Evolutionary conservation across 2,797 vertebrate species (phyloP).

Genomic region (Psittacula echo): DNA sequence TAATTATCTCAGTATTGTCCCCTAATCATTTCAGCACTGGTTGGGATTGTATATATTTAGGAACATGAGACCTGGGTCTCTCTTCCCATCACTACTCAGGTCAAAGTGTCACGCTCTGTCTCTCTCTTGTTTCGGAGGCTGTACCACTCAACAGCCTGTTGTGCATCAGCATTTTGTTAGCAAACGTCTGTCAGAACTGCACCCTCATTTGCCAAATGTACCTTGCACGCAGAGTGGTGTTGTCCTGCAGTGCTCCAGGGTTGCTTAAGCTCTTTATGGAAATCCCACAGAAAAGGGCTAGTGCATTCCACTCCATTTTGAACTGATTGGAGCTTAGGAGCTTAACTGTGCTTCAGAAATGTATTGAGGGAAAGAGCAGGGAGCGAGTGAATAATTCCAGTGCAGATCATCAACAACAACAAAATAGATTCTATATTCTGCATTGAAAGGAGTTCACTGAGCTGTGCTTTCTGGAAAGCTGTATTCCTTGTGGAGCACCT

Average conservation of each 20-base stretch:
- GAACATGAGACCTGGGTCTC: neutral
- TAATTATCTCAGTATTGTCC: neutral
- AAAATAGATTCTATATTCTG: neutral
- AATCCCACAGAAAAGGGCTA: neutral
- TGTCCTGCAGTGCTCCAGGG: neutral
- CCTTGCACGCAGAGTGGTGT: neutral
- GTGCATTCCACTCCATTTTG: neutral
- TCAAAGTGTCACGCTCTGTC: neutral
- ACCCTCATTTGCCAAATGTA: neutral
- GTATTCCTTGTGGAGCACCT: neutral
- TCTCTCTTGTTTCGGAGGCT: neutral
- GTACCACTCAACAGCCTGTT: neutral
- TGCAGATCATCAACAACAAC: neutral
- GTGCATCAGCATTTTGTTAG: neutral
- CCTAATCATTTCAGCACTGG: neutral
- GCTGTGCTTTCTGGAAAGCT: neutral
- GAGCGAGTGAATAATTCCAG: neutral
- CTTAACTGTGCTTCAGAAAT: neutral
- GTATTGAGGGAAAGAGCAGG: neutral
- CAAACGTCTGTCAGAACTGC: neutral
- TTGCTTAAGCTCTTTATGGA: neutral
- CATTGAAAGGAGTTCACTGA: neutral
- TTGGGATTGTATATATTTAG: neutral
- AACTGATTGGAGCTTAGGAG: neutral
- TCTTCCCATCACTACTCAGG: neutral